phyloP scores from a whole-genome alignment of 2,113 vertebrate genomes.

The Propithecus coquereli region DNA sequence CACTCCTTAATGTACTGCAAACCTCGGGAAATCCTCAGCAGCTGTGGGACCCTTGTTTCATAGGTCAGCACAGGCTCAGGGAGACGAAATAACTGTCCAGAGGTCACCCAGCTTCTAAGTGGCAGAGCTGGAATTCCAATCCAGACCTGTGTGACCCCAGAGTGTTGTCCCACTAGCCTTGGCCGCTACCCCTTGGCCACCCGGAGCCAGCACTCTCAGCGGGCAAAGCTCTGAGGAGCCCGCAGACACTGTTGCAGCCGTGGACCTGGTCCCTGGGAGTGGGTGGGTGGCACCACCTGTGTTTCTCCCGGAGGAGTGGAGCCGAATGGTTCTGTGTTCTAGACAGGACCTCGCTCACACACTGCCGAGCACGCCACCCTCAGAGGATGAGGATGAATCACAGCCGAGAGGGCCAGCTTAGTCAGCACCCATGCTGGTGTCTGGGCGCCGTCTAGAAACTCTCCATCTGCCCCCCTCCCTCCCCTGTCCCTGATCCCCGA shows the following conservation, averaged over 20 bases:
- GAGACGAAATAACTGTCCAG: not conserved
- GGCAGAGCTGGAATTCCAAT: not conserved
- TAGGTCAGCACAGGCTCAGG: not conserved
- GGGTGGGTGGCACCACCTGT: not conserved
- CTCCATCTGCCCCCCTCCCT: not conserved
- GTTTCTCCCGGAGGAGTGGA: not conserved
- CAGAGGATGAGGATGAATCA: slow-evolving; percentile 36
- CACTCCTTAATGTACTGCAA: not conserved
- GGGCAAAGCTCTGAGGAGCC: not conserved
- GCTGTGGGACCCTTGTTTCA: not conserved
- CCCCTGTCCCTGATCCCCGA: not conserved
- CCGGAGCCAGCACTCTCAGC: not conserved
- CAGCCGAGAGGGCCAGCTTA: not conserved
- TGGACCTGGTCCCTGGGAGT: not conserved
- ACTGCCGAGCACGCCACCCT: not conserved
- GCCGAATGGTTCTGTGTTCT: not conserved
- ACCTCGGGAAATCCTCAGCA: not conserved
- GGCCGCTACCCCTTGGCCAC: not conserved
- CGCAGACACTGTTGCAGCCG: not conserved
- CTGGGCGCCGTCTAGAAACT: not conserved
- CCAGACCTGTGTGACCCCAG: not conserved
- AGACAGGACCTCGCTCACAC: not conserved
- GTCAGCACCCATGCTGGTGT: not conserved
- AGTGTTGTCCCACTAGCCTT: not conserved
- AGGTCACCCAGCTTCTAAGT: not conserved